Percentiles rank a stretch among this genome's conserved stretches.
These are phyloP conservation scores for Ophion obscuratus DNA, from an alignment of 2,888 invertebrate species.

Conservation along the genomic window DNA sequence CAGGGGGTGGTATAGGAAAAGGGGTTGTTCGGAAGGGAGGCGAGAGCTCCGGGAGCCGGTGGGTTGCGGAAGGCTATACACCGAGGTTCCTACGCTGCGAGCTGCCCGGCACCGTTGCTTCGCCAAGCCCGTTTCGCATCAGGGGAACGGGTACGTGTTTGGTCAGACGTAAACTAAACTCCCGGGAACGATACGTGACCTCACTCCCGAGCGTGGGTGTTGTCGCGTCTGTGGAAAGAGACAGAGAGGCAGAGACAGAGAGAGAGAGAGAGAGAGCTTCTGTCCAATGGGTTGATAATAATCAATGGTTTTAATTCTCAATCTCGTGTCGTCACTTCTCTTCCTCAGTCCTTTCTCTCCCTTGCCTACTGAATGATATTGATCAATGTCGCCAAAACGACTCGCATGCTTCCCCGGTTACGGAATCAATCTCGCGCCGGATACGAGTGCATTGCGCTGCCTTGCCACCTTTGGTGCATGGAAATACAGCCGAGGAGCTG, in stretches of 20 bases:
- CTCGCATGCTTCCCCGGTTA: neutral
- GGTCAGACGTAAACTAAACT: conserved; percentile 68
- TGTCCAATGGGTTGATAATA: conserved; percentile 42
- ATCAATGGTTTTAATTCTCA: conserved; percentile 64
- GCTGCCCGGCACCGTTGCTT: conserved; percentile 52
- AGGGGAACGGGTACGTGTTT: conserved; percentile 67
- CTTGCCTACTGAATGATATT: neutral
- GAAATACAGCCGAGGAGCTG: too few relatives aligned
- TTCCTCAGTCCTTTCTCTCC: neutral
- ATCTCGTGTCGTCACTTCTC: conserved; percentile 41
- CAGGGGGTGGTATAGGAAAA: conserved; percentile 23
- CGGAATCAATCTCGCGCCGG: neutral
- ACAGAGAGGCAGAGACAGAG: conserved; percentile 4
- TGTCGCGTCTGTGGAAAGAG: conserved; percentile 23
- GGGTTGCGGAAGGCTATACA: neutral
- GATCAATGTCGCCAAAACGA: conserved; percentile 2
- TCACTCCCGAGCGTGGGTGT: conserved; percentile 50
- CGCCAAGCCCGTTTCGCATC: conserved; percentile 64
- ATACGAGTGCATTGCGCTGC: too few relatives aligned
- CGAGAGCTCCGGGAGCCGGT: conserved; percentile 8
- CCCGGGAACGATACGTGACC: conserved; percentile 67
- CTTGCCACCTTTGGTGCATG: too few relatives aligned
- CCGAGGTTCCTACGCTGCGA: conserved; percentile 43
- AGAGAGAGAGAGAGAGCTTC: neutral
- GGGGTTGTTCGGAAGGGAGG: conserved; percentile 27